These are phyloP conservation scores for Alcis repandata DNA, from an alignment of 2,888 invertebrate genomes.

Conservation along the genomic window DNA sequence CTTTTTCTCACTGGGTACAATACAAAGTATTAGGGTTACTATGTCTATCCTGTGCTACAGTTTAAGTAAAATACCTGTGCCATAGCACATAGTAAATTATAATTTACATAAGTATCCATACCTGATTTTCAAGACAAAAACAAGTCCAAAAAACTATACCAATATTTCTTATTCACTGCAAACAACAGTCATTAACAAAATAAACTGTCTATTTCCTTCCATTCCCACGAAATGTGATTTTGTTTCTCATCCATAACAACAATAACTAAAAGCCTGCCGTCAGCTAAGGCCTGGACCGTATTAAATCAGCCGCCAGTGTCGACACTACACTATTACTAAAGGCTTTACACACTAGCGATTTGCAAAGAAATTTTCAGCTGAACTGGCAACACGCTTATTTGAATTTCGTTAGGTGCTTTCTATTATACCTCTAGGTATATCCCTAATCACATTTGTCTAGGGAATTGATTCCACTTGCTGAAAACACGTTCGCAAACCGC, in stretches of 20 bases:
- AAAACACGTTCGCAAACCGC: not conserved
- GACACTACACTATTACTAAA: slow-evolving; percentile 5
- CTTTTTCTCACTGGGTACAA: too few relatives aligned
- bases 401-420: not conserved
- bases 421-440: too few relatives aligned
- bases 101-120: too few relatives aligned
- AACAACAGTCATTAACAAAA: slow-evolving; percentile 1
- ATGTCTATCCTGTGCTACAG: too few relatives aligned
- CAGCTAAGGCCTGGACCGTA: slow-evolving; percentile 15
- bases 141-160: not conserved
- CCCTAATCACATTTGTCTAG: too few relatives aligned
- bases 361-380: not conserved
- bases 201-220: slow-evolving; percentile 2
- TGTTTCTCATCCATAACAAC: slow-evolving; percentile 21
- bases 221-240: slow-evolving; percentile 12
- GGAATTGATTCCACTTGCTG: not conserved
- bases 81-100: too few relatives aligned
- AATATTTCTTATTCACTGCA: not conserved
- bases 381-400: not conserved
- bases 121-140: too few relatives aligned
- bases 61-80: too few relatives aligned
- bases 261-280: slow-evolving; percentile 14
- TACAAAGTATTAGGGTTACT: too few relatives aligned
- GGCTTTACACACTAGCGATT: slow-evolving; percentile 1
- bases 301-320: slow-evolving; percentile 14